Conservation (phyloP, 1,140 invertebrate genomes). For the Teleopsis dalmanni region DNA sequence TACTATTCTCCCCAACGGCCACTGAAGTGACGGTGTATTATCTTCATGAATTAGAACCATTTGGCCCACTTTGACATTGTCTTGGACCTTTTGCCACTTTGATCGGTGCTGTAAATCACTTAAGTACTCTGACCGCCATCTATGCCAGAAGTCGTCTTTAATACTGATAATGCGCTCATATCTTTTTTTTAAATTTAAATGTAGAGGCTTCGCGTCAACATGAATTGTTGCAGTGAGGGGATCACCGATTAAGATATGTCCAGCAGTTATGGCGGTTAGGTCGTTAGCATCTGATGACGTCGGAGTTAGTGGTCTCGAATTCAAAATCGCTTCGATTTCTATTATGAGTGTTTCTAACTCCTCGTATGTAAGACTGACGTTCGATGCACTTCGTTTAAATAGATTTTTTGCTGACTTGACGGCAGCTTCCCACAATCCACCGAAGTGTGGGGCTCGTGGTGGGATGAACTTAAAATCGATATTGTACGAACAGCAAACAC, state of each 20-base stretch:
- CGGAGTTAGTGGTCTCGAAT: no score
- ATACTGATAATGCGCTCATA: neutral
- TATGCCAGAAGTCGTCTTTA: slow-evolving; percentile 4
- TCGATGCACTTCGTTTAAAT: neutral
- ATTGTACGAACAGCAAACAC: neutral
- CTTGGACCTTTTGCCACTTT: neutral
- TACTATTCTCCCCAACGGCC: neutral
- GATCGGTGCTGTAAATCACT: neutral
- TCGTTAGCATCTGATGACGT: no score
- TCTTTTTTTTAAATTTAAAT: neutral
- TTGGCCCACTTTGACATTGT: neutral
- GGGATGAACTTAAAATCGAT: slow-evolving; percentile 5
- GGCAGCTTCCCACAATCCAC: slow-evolving; percentile 9
- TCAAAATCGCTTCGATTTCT: no score
- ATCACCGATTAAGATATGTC: no score
- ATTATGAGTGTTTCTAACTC: slow-evolving; percentile 17
- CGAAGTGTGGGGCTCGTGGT: slow-evolving; percentile 1
- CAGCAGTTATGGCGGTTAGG: no score
- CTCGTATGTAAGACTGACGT: slow-evolving; percentile 1
- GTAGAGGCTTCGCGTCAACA: no score
- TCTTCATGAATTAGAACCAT: neutral
- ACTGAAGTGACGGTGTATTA: neutral
- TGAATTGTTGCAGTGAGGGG: no score
- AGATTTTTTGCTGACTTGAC: slow-evolving; percentile 7
- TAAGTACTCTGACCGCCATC: slow-evolving; percentile 2